These are phyloP conservation scores for Drosophila limbata DNA, from an alignment of 2,888 invertebrate species.

Conservation along the genomic window DNA sequence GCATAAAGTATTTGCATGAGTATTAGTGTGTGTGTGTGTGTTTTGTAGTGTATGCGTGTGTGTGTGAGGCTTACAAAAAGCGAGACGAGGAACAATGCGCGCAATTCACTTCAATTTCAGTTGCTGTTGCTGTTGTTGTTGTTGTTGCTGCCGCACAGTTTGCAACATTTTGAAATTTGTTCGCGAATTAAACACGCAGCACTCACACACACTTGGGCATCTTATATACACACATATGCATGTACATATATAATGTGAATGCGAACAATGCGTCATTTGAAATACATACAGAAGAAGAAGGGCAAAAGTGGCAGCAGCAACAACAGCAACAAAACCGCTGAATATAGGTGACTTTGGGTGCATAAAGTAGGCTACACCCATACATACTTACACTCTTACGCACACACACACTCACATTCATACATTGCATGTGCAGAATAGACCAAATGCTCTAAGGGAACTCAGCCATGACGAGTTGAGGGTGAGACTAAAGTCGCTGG, in stretches of 20 bases:
- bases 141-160: conserved; percentile 51
- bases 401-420: conserved; percentile 1
- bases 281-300: conserved; percentile 58
- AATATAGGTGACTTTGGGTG: conserved; percentile 74
- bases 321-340: conserved; percentile 30
- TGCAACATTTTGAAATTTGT: conserved; percentile 67
- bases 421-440: conserved; percentile 57
- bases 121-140: conserved; percentile 31
- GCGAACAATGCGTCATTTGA: conserved; percentile 77
- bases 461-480: conserved; percentile 60
- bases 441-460: conserved; percentile 48
- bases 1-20: conserved; percentile 19
- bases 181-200: conserved; percentile 76
- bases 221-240: neutral
- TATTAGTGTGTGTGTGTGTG: conserved; percentile 18
- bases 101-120: conserved; percentile 71
- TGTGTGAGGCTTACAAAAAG: conserved; percentile 45
- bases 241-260: conserved; percentile 19
- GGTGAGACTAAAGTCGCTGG: conserved; percentile 31
- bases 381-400: conserved; percentile 10
- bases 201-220: conserved; percentile 17
- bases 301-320: conserved; percentile 50
- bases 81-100: conserved; percentile 64
- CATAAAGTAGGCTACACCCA: conserved; percentile 50
- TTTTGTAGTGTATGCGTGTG: conserved; percentile 14